Percentiles rank a stretch among this genome's conserved stretches.
Evolutionary conservation across 2,888 invertebrate species (phyloP).

Genomic region (Ischnura elegans): DNA sequence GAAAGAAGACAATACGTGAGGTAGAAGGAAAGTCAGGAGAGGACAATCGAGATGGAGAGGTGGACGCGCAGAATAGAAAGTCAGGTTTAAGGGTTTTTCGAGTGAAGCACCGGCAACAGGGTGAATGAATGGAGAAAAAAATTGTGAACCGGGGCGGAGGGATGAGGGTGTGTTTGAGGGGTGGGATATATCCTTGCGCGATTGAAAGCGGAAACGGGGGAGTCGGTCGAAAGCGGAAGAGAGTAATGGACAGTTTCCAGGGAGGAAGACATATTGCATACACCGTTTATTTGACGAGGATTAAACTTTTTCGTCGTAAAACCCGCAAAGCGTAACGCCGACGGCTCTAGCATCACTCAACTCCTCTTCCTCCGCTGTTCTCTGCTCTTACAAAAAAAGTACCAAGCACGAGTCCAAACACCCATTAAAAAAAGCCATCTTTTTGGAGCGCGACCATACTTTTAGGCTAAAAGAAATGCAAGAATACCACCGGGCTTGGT

Average conservation of each 20-base stretch:
- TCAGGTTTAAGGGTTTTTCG: constrained; percentile 22
- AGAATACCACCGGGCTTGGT: background rate
- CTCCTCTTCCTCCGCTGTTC: background rate
- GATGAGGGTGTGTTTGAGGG: background rate
- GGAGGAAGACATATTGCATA: constrained; percentile 42
- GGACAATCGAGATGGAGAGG: background rate
- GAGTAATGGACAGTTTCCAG: constrained; percentile 51
- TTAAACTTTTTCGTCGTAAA: constrained; percentile 35
- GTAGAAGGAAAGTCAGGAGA: background rate
- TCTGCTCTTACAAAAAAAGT: background rate
- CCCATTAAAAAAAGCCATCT: background rate
- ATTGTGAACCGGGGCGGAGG: background rate
- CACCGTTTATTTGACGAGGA: constrained; percentile 35
- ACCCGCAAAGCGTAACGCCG: constrained; percentile 19
- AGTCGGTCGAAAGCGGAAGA: constrained; percentile 41
- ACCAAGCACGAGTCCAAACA: background rate
- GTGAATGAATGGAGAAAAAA: background rate
- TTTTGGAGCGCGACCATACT: background rate
- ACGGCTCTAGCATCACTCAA: background rate
- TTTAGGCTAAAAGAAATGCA: too few species aligned
- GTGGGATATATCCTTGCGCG: background rate
- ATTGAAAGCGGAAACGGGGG: constrained; percentile 49
- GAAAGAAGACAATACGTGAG: background rate
- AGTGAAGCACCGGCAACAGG: background rate
- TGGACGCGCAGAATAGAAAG: background rate